These are phyloP conservation scores for Chaenodraco wilsoni DNA, from an alignment of 2,797 vertebrate species.

Conservation along the genomic window DNA sequence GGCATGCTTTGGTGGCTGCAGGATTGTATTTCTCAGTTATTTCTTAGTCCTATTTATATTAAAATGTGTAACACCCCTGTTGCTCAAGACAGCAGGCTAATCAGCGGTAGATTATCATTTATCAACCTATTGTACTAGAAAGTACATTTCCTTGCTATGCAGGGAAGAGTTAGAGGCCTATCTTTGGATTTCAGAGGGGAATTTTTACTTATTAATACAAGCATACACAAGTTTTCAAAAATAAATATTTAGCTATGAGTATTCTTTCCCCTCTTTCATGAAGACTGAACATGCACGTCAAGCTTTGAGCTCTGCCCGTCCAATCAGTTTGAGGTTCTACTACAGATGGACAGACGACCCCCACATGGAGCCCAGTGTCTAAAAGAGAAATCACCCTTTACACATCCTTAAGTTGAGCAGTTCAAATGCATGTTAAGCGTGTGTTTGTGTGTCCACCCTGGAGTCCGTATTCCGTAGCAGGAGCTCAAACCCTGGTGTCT, in stretches of 20 bases:
- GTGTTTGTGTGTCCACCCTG: constrained; percentile 21
- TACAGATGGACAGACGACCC: constrained; percentile 84
- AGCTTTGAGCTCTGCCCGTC: constrained; percentile 93
- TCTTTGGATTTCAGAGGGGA: constrained; percentile 50
- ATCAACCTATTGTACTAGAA: constrained; percentile 31
- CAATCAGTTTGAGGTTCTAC: constrained; percentile 96
- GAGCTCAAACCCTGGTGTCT: constrained; percentile 93
- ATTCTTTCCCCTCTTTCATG: constrained; percentile 43
- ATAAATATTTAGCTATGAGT: constrained; percentile 30
- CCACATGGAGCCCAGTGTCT: constrained; percentile 26
- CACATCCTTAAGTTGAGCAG: constrained; percentile 26
- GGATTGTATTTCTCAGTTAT: constrained; percentile 55
- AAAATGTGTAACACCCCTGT: constrained; percentile 75
- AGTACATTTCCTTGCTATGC: constrained; percentile 50
- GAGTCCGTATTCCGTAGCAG: constrained; percentile 88
- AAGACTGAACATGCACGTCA: constrained; percentile 90
- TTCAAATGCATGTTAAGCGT: constrained; percentile 21
- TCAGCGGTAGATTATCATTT: constrained; percentile 47
- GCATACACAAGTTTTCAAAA: constrained; percentile 1
- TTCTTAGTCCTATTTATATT: constrained; percentile 56
- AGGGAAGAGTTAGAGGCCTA: constrained; percentile 24
- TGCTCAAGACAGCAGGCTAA: constrained; percentile 80
- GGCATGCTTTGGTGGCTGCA: constrained; percentile 78
- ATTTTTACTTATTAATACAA: constrained; percentile 20
- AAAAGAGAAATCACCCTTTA: constrained; percentile 14